Evolutionary conservation across 2,113 vertebrate genomes (phyloP).

Genomic region (Siniperca knerii): DNA sequence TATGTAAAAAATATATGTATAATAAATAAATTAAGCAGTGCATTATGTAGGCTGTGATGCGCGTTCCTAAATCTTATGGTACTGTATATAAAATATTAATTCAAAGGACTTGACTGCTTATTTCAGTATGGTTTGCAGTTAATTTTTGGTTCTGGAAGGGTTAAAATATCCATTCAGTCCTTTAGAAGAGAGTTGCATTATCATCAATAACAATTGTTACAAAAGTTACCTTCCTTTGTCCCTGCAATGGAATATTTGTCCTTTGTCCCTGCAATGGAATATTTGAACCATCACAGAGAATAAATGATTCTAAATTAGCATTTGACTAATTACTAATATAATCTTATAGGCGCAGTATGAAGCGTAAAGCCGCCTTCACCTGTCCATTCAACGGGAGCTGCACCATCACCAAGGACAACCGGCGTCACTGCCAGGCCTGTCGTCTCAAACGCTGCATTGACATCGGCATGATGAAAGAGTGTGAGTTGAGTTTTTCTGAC

Average conservation of each 20-base stretch:
- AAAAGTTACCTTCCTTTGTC: not conserved
- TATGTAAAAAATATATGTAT: not conserved
- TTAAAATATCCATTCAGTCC: not conserved
- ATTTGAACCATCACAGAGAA: not conserved
- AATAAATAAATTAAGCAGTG: not conserved
- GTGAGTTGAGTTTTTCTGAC: slow-evolving; percentile 85
- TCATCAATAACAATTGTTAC: not conserved
- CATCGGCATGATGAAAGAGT: slow-evolving; percentile 99
- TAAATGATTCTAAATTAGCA: not conserved
- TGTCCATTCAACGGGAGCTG: slow-evolving; percentile 96
- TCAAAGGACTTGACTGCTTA: not conserved
- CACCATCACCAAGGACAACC: slow-evolving; percentile 98
- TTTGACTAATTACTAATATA: not conserved
- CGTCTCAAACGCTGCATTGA: slow-evolving; percentile 95
- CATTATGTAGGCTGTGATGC: not conserved
- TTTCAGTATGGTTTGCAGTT: not conserved
- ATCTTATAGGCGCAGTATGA: slow-evolving; percentile 93
- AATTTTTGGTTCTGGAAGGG: not conserved
- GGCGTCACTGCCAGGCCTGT: slow-evolving; percentile 97
- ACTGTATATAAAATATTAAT: not conserved
- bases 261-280: not conserved
- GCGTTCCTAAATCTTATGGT: not conserved
- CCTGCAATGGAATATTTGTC: not conserved
- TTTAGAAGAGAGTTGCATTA: not conserved
- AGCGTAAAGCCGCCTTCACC: slow-evolving; percentile 94